Conservation (phyloP, 2,888 invertebrate genomes). For the Tortrix viridana region DNA sequence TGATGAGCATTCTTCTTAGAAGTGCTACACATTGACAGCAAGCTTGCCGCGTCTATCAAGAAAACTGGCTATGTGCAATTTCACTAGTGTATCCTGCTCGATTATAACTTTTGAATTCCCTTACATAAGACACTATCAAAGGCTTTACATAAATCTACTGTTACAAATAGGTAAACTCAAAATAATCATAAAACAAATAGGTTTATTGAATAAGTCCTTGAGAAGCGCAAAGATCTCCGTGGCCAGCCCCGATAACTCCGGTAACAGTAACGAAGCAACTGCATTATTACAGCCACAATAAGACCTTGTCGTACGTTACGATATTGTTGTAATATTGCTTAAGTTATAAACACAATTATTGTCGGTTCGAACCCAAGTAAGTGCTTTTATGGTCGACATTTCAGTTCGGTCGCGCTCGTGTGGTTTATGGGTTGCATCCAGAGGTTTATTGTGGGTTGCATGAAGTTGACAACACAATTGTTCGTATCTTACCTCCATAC, state of each 20-base stretch:
- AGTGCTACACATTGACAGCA: too few relatives aligned
- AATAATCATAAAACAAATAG: neutral
- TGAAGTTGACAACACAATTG: conserved; percentile 4
- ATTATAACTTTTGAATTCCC: too few relatives aligned
- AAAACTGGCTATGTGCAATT: too few relatives aligned
- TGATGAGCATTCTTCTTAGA: too few relatives aligned
- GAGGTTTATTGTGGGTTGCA: conserved; percentile 6
- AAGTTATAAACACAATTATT: conserved; percentile 31
- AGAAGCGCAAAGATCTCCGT: conserved; percentile 40
- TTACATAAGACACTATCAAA: too few relatives aligned
- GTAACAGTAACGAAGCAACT: conserved; percentile 46
- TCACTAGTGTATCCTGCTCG: too few relatives aligned
- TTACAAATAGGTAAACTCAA: neutral
- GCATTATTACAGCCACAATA: conserved; percentile 46
- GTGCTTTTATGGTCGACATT: conserved; percentile 14
- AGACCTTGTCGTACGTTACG: conserved; percentile 28
- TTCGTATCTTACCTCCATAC: neutral
- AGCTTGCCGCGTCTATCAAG: too few relatives aligned
- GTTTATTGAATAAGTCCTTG: conserved; percentile 9
- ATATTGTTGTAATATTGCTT: conserved; percentile 29
- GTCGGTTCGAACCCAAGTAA: conserved; percentile 1
- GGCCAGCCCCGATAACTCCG: conserved; percentile 50
- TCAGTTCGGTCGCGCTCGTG: conserved; percentile 12
- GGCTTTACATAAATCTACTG: too few relatives aligned
- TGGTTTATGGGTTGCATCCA: conserved; percentile 1